A percentile compares a stretch with the other conserved stretches of the same genome.
phyloP scores from a whole-genome alignment of 1,140 invertebrate genomes.

The Proctacanthus coquilletti region DNA sequence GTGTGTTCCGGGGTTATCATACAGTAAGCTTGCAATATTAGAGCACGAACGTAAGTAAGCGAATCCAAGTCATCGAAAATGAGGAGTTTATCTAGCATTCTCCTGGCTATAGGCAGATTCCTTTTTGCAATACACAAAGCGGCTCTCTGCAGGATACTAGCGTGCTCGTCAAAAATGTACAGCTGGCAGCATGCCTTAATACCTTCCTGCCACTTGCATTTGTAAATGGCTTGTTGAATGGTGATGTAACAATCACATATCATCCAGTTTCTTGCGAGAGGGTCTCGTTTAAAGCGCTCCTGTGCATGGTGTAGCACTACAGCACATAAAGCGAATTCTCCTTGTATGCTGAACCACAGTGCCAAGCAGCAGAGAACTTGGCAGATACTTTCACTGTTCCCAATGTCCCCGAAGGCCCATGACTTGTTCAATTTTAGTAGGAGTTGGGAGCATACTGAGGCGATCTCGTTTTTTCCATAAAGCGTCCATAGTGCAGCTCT shows the following conservation, averaged over 20 bases:
- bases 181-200: conserved; percentile 56
- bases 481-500: conserved; percentile 71
- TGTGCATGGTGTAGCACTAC: conserved; percentile 40
- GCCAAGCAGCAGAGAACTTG: conserved; percentile 55
- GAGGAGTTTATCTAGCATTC: conserved; percentile 41
- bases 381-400: conserved; percentile 52
- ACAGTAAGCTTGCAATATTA: conserved; percentile 53
- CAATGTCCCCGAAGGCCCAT: conserved; percentile 32
- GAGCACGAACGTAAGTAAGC: conserved; percentile 44
- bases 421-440: conserved; percentile 45
- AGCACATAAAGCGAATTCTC: conserved; percentile 39
- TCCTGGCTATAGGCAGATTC: conserved; percentile 43
- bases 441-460: conserved; percentile 58
- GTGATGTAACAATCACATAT: conserved; percentile 45
- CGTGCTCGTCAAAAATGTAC: conserved; percentile 50
- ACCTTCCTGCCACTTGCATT: conserved; percentile 60
- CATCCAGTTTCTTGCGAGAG: conserved; percentile 47
- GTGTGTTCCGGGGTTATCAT: conserved; percentile 31
- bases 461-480: conserved; percentile 74
- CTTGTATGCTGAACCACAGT: conserved; percentile 40
- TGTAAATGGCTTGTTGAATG: conserved; percentile 37
- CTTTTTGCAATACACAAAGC: conserved; percentile 52
- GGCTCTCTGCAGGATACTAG: conserved; percentile 46
- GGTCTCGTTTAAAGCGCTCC: conserved; percentile 43
- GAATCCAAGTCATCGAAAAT: conserved; percentile 37